Base-by-base conservation (phyloP, 1,140 invertebrate species). In the Pseudomyrmex dendroicus region DNA sequence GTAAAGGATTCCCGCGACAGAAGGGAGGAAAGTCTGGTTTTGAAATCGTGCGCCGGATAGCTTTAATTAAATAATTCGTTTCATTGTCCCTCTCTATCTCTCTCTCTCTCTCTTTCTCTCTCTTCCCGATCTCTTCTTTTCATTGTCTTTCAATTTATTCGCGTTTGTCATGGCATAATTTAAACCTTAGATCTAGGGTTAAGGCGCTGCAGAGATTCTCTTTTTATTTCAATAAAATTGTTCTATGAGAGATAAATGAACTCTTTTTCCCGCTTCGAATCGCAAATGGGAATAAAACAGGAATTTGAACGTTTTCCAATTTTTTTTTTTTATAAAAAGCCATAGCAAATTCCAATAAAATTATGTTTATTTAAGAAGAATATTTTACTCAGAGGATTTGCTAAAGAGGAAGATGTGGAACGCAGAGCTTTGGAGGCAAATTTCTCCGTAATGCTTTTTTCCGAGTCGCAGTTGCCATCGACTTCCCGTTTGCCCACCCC, bases 41-140 rank as follows among this genome's bases (percentile, higher is more conserved):
- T 57, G 73, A 44, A 72, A 83, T 66, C 73, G n/a, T 64, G 62
- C 59, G 35, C 59, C n/a, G 62, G 62, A 89, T 85, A 82, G 66
- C 66, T 89, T 89, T 89, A 89, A 89, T 89, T 87, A 89, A 89
- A 89, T 89, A 89, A 87, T 73, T 52, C 57, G 20, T 74, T 54
- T 61, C 64, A 54, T 57, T 17, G 64, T 35, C 67, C 17, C 15
- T 12, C 10, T 20, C 13, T 0, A 12, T 35, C 13, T 35, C 35
- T 35, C 35, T 35, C 35, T 35, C 4, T 35, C n/a, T 59, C 22
- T 10, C 44, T 59, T 57, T 78, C 72, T 25, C 17, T 54, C 35
- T 35, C 7, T 35, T 7, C 5, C 35, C 35, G 35, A 35, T 35
- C 35, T 35, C 5, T 35, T 35, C 35, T 35, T 35, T 35, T 35